Evolutionary conservation across 2,797 vertebrate species (phyloP), one percentile per base, ranked within the genome.

Genomic region (Fistularia commersonii): DNA sequence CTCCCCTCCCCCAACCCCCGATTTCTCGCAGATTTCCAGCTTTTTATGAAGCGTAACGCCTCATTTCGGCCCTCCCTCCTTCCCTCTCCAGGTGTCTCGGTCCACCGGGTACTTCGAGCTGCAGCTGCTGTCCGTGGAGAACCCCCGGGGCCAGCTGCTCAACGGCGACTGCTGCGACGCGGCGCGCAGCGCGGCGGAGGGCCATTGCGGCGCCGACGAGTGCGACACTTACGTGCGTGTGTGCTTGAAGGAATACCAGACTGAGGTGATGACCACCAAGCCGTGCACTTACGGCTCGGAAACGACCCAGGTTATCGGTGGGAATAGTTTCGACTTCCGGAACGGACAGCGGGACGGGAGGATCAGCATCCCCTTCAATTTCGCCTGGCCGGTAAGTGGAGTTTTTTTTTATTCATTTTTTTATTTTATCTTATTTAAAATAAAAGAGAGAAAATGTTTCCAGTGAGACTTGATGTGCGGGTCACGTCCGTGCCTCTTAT

Each of bases 321-420:
- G 94, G 80, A 98, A 97, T 92, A 94, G 91, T 88, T 93, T 98
- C 91, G 89, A 91, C 77, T 87, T 94, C 63, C 91, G 81, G 48
- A 82, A 74, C 63, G 87, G 84, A 51, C 86, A 80, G 64, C 87
- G 77, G 73, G 76, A 83, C 42, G 93, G 92, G 56, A 92, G 91
- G 85, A 91, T 97, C 80, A 63, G 87, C 74, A 95, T 98, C 38
- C 94, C 94, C 0, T 98, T 98, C 77, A 89, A 93, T 75, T 98
- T 94, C 48, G 93, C 95, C 0, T 98, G 96, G 96, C 95, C 94
- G 93, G 96, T 98, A 82, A 88, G 96, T 90, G n/a, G n/a, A n/a
- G n/a, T n/a, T n/a, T n/a, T n/a, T n/a, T n/a, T n/a, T n/a, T n/a
- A n/a, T n/a, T n/a, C n/a, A n/a, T n/a, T n/a, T n/a, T n/a, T n/a